Percentiles rank a stretch among this genome's conserved stretches.
Conservation (phyloP, 2,113 vertebrate species). For the Shinisaurus crocodilurus region DNA sequence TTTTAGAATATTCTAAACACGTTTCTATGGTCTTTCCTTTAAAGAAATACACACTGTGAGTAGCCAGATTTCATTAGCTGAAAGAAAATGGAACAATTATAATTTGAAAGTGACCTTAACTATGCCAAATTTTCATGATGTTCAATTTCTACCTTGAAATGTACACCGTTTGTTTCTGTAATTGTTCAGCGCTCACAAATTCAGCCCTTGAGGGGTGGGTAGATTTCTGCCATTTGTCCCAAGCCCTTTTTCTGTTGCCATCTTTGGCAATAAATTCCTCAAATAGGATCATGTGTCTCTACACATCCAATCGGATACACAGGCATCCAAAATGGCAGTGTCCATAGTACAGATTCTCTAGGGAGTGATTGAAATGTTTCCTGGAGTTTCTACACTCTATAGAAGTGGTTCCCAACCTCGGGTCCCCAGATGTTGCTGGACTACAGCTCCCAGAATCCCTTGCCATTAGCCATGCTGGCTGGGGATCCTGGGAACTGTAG, state of each 20-base stretch:
- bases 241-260: background rate
- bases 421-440: too few species aligned
- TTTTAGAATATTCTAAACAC: conserved; percentile 13
- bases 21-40: conserved; percentile 39
- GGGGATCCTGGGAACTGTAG: too few species aligned
- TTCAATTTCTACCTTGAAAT: background rate
- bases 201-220: too few species aligned
- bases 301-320: background rate
- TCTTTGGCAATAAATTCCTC: background rate
- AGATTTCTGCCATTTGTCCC: background rate
- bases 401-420: too few species aligned
- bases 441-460: too few species aligned
- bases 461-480: too few species aligned
- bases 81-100: conserved; percentile 53
- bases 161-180: background rate
- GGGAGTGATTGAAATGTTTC: too few species aligned
- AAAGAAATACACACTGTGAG: conserved; percentile 18
- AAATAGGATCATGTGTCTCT: background rate
- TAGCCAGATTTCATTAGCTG: conserved; percentile 57
- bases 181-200: background rate
- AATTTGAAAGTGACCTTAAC: background rate
- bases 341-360: background rate
- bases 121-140: background rate
- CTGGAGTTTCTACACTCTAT: too few species aligned
- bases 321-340: background rate